Evolutionary conservation across 2,797 vertebrate species (phyloP).

Genomic region (Gymnoscopelus microlampas): DNA sequence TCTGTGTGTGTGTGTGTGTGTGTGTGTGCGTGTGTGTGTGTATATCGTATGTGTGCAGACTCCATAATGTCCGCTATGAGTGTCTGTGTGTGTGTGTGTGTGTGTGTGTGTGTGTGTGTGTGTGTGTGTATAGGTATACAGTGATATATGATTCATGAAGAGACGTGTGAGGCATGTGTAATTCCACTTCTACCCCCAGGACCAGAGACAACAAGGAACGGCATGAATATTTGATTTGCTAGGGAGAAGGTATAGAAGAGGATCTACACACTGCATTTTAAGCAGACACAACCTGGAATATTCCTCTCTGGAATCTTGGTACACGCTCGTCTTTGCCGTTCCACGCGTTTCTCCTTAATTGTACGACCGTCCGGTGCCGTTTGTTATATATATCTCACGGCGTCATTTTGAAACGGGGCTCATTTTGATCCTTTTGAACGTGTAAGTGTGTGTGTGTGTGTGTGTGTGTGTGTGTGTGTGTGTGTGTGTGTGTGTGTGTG

Average conservation of each 20-base stretch:
- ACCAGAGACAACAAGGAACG: slow-evolving; percentile 86
- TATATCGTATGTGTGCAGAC: not conserved
- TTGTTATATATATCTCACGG: too few species aligned
- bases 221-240: slow-evolving; percentile 87
- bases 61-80: not conserved
- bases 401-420: too few species aligned
- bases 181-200: slow-evolving; percentile 82
- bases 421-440: too few species aligned
- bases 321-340: slow-evolving; percentile 50
- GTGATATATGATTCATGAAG: slow-evolving; percentile 85
- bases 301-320: slow-evolving; percentile 50
- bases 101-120: slow-evolving; percentile 51
- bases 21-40: slow-evolving; percentile 10
- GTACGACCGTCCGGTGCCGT: slow-evolving; percentile 23
- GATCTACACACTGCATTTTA: slow-evolving; percentile 84
- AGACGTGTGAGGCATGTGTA: slow-evolving; percentile 83
- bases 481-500: not conserved
- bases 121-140: slow-evolving; percentile 76
- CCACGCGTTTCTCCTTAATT: slow-evolving; percentile 56
- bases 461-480: too few species aligned
- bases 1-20: not conserved
- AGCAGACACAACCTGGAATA: slow-evolving; percentile 70
- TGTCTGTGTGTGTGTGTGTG: slow-evolving; percentile 26
- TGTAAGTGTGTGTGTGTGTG: too few species aligned
- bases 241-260: slow-evolving; percentile 78